Evolutionary conservation across 2,113 vertebrate species (phyloP).

Genomic region (Perognathus longimembris): DNA sequence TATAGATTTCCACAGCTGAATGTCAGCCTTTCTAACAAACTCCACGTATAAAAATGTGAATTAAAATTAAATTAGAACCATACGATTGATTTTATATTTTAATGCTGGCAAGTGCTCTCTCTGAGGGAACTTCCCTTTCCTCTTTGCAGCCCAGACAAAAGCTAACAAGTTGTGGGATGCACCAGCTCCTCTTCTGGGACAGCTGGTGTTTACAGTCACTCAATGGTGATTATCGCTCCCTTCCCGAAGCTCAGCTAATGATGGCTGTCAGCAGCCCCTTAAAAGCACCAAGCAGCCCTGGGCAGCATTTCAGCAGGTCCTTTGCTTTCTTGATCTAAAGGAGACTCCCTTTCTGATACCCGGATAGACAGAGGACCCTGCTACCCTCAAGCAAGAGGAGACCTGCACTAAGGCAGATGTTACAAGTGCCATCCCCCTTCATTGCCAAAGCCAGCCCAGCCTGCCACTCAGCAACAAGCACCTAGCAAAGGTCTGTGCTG

Average conservation of each 20-base stretch:
- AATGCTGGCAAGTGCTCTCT: conserved; percentile 57
- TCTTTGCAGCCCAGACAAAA: conserved; percentile 39
- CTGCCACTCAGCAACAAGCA: background rate
- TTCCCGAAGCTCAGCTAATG: conserved; percentile 59
- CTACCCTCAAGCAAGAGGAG: background rate
- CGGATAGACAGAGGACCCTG: background rate
- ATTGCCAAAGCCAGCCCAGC: background rate
- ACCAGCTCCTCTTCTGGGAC: background rate
- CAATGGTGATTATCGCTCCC: conserved; percentile 41
- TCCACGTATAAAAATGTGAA: conserved; percentile 80
- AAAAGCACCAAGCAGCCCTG: background rate
- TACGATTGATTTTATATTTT: conserved; percentile 79
- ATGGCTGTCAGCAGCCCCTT: conserved; percentile 63
- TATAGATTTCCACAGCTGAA: conserved; percentile 78
- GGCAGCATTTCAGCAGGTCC: background rate
- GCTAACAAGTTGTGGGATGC: conserved; percentile 65
- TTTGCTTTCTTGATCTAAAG: background rate
- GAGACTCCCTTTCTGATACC: background rate
- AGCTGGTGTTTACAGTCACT: conserved; percentile 54
- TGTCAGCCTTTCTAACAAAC: conserved; percentile 81
- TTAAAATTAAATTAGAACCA: conserved; percentile 84
- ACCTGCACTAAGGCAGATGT: background rate
- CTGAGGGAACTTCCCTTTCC: conserved; percentile 29
- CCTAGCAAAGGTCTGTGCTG: background rate
- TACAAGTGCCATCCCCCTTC: too few species aligned